Evolutionary conservation across 2,888 invertebrate species (phyloP).

Genomic region (Antheraea assamensis): DNA sequence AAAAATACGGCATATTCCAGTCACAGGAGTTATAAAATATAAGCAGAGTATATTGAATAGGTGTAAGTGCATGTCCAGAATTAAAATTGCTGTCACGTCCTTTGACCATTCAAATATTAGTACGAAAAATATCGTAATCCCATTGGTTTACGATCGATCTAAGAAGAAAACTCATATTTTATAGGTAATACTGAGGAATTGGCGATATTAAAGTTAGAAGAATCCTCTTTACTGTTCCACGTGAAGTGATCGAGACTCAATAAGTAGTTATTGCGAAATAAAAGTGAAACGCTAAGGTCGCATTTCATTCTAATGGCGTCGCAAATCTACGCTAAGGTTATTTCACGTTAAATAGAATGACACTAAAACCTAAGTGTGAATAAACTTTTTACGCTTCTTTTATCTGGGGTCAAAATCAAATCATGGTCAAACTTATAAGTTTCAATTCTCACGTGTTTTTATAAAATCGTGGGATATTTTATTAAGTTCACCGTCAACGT

Average conservation of each 20-base stretch:
- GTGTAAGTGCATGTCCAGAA: neutral
- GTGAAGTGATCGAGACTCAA: conserved; percentile 45
- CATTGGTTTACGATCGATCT: conserved; percentile 60
- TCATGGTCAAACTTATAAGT: neutral
- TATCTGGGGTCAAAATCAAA: conserved; percentile 27
- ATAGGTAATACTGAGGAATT: conserved; percentile 59
- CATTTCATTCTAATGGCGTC: conserved; percentile 24
- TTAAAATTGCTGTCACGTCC: conserved; percentile 49
- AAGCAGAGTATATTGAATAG: neutral
- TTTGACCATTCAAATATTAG: conserved; percentile 56
- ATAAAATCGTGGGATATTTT: no score
- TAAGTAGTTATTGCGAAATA: conserved; percentile 30
- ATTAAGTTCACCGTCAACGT: no score
- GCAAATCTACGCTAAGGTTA: conserved; percentile 24
- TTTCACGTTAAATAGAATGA: conserved; percentile 11
- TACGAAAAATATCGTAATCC: conserved; percentile 44
- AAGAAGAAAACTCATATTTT: conserved; percentile 66
- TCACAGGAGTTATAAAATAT: neutral
- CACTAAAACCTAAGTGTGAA: conserved; percentile 10
- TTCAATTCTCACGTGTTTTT: neutral
- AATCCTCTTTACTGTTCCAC: conserved; percentile 54
- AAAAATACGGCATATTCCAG: no score
- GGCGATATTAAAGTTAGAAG: conserved; percentile 43
- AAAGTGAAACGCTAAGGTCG: conserved; percentile 27
- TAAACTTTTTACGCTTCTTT: conserved; percentile 9